Evolutionary conservation across 2,113 vertebrate species (phyloP).

Genomic region (Actenoides lindsayi): DNA sequence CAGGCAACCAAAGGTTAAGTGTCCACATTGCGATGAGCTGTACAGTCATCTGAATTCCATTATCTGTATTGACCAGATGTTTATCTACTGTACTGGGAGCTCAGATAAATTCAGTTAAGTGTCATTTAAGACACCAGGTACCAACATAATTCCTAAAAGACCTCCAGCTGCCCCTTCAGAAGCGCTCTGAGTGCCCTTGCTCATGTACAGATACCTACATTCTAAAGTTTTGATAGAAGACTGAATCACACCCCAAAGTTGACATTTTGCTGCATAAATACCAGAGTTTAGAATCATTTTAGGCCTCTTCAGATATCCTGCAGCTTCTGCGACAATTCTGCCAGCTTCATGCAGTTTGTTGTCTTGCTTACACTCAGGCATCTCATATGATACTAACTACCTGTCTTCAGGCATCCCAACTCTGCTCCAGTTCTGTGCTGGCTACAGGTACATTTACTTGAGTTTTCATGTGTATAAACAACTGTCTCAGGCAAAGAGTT

Average conservation of each 20-base stretch:
- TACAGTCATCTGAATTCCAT: not conserved
- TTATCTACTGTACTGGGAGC: not conserved
- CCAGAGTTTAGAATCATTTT: not conserved
- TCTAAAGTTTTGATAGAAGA: not conserved
- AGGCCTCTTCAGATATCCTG: not conserved
- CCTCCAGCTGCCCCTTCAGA: not conserved
- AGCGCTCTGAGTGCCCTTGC: not conserved
- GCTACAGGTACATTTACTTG: not conserved
- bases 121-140: not conserved
- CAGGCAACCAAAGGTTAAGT: not conserved
- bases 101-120: not conserved
- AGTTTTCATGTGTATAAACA: not conserved
- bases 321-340: not conserved
- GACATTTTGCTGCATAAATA: not conserved
- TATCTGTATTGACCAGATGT: not conserved
- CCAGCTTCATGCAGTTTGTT: not conserved
- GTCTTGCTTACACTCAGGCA: not conserved
- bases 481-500: not conserved
- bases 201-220: not conserved
- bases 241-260: not conserved
- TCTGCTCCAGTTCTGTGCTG: not conserved
- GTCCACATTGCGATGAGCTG: not conserved
- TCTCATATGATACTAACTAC: not conserved
- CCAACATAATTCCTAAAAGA: too few species aligned
- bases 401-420: not conserved